Evolutionary conservation across 2,888 invertebrate genomes (phyloP).

Genomic region (Athalia circularis): DNA sequence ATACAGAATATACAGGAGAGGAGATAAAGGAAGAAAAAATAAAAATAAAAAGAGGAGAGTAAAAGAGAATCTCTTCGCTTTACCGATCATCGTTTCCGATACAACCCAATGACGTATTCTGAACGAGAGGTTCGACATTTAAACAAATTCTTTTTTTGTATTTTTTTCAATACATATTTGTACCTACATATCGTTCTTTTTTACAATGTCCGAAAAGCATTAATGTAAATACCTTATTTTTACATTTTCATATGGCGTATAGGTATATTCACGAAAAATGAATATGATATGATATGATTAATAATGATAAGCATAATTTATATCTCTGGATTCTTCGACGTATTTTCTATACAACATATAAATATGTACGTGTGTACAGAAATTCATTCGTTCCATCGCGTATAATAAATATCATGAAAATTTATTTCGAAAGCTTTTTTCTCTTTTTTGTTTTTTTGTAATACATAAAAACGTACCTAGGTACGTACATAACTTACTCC

Average conservation of each 20-base stretch:
- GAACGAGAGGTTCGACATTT: conserved; percentile 17
- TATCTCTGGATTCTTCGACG: too few species aligned
- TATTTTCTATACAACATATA: too few species aligned
- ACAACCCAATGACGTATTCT: conserved; percentile 25
- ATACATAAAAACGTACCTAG: background rate
- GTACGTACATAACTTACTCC: too few species aligned
- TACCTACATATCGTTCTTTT: background rate
- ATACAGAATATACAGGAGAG: too few species aligned
- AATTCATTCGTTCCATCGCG: too few species aligned
- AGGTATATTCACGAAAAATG: background rate
- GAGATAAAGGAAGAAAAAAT: too few species aligned
- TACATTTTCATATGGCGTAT: background rate
- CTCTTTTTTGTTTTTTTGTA: background rate
- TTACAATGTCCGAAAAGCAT: conserved; percentile 41
- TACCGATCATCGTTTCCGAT: conserved; percentile 13
- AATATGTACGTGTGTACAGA: too few species aligned
- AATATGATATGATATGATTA: too few species aligned
- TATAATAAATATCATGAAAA: background rate
- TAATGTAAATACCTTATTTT: background rate
- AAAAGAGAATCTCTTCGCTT: background rate
- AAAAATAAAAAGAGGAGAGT: conserved; percentile 46
- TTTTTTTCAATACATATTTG: background rate
- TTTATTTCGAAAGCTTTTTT: background rate
- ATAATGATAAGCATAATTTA: too few species aligned
- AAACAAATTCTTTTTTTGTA: background rate